A percentile compares a stretch with the other conserved stretches of the same genome.
phyloP scores from a whole-genome alignment of 2,888 invertebrate species.

The Thymelicus acteon region DNA sequence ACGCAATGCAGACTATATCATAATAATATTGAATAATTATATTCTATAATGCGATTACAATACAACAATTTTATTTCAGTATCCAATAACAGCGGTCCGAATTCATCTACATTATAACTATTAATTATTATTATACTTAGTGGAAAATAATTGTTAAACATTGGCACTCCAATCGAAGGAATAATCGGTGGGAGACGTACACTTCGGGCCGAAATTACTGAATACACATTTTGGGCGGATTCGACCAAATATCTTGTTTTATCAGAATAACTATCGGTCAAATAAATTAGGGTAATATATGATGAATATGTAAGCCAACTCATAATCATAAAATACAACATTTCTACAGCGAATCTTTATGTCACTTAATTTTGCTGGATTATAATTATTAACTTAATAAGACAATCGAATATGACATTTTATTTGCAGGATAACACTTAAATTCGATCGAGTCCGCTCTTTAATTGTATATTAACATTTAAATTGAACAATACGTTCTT shows the following conservation, averaged over 20 bases:
- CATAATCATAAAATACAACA: too few species aligned
- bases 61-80: slow-evolving; percentile 58
- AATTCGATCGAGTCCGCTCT: too few species aligned
- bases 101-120: slow-evolving; percentile 18
- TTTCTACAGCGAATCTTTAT: too few species aligned
- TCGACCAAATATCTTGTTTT: too few species aligned
- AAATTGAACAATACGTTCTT: slow-evolving; percentile 32
- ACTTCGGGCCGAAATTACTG: slow-evolving; percentile 54
- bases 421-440: too few species aligned
- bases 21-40: slow-evolving; percentile 68
- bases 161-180: slow-evolving; percentile 57
- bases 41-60: slow-evolving; percentile 75
- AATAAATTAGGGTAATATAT: too few species aligned
- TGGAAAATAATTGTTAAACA: slow-evolving; percentile 42
- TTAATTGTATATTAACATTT: slow-evolving; percentile 31
- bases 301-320: too few species aligned
- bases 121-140: slow-evolving; percentile 21
- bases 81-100: slow-evolving; percentile 41
- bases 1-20: slow-evolving; percentile 68
- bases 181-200: slow-evolving; percentile 63
- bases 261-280: too few species aligned
- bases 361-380: too few species aligned
- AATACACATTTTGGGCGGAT: slow-evolving; percentile 26
- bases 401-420: too few species aligned
- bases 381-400: too few species aligned